Conservation (phyloP, 2,888 invertebrate genomes). For the Machimus atricapillus region DNA sequence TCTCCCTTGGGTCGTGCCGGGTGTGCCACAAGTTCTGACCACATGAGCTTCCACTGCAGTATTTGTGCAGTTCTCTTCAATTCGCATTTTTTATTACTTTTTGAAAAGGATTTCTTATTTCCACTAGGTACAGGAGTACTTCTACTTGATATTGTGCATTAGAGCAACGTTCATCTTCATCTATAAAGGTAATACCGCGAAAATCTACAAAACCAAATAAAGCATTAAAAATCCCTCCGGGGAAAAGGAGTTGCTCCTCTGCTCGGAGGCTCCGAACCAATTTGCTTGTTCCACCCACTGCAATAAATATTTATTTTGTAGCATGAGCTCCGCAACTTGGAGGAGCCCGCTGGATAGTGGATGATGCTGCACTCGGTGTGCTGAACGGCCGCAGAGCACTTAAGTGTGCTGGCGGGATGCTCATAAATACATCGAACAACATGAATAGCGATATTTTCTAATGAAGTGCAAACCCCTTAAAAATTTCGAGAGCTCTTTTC, state of each 20-base stretch:
- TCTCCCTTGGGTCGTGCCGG: not conserved
- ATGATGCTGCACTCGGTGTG: not conserved
- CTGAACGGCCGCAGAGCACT: not conserved
- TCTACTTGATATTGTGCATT: not conserved
- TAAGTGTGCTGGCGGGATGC: not conserved
- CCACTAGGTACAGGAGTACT: not conserved
- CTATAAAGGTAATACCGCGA: not conserved
- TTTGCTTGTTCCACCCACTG: not conserved
- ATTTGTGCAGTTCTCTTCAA: not conserved
- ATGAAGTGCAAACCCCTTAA: slow-evolving; percentile 18
- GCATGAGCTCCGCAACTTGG: not conserved
- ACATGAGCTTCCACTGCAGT: not conserved
- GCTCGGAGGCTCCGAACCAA: not conserved
- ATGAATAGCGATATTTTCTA: not conserved
- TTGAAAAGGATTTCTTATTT: not conserved
- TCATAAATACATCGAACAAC: slow-evolving; percentile 2
- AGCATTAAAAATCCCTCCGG: not conserved
- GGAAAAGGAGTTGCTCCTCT: not conserved
- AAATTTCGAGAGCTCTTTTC: slow-evolving; percentile 9
- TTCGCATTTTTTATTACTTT: not conserved
- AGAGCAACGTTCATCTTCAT: not conserved
- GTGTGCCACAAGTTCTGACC: not conserved
- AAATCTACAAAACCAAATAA: not conserved
- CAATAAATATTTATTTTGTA: not conserved
- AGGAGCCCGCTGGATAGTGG: not conserved